Evolutionary conservation across 2,888 invertebrate genomes (phyloP).

Genomic region (Rhaphigaster nebulosa): DNA sequence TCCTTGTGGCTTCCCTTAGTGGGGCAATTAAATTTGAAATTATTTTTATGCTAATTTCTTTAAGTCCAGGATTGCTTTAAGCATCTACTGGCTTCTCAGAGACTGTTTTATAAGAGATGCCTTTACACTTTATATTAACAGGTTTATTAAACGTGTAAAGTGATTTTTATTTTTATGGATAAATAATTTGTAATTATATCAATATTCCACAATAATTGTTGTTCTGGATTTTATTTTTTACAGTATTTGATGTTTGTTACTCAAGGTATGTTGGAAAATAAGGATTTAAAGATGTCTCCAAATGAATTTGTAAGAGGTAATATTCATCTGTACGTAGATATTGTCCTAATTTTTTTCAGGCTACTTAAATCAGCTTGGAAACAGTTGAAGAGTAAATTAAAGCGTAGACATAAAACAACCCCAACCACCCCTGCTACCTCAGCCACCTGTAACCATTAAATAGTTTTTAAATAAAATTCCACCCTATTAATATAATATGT

Average conservation of each 20-base stretch:
- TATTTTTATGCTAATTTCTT: no score
- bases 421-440: no score
- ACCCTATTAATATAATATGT: background rate
- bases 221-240: background rate
- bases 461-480: background rate
- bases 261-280: conserved; percentile 10
- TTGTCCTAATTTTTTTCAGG: background rate
- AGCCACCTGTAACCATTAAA: background rate
- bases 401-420: background rate
- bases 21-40: no score
- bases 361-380: background rate
- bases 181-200: background rate
- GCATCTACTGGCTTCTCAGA: no score
- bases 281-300: background rate
- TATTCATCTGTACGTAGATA: conserved; percentile 50
- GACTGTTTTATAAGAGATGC: no score
- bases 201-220: background rate
- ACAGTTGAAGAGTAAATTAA: background rate
- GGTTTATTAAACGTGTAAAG: no score
- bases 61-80: no score
- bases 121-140: no score
- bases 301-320: conserved; percentile 43
- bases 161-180: background rate
- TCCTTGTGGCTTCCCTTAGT: no score
- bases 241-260: conserved; percentile 53